phyloP scores from a whole-genome alignment of 2,797 vertebrate species.

The Acipenser ruthenus region DNA sequence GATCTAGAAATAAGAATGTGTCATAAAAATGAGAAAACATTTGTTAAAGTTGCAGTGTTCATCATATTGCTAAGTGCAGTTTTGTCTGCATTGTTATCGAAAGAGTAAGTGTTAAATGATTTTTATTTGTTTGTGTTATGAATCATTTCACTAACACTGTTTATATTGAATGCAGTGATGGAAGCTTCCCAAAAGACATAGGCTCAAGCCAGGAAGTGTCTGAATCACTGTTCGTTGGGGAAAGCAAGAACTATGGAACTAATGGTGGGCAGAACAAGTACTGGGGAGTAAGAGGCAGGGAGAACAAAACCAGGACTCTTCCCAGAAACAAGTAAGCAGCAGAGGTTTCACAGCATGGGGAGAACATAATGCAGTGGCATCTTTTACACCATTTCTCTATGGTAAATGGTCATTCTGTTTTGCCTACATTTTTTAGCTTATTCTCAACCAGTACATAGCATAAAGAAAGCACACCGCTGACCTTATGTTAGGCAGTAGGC shows the following conservation, averaged over 20 bases:
- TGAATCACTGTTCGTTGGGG: conserved; percentile 89
- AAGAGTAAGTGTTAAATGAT: neutral
- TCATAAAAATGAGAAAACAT: too few species aligned
- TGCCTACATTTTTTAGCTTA: neutral
- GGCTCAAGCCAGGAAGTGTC: conserved; percentile 91
- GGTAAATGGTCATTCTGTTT: too few species aligned
- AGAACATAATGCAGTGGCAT: neutral
- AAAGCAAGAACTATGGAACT: conserved; percentile 84
- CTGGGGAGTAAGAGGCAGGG: conserved; percentile 73
- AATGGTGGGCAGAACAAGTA: conserved; percentile 92
- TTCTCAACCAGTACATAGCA: neutral
- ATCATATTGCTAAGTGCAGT: neutral
- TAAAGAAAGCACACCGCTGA: neutral
- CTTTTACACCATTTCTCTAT: neutral
- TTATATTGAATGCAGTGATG: conserved; percentile 63
- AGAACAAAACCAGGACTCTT: conserved; percentile 76
- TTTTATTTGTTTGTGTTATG: conserved; percentile 8
- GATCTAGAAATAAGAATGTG: too few species aligned
- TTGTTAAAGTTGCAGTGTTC: neutral
- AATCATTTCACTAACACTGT: neutral
- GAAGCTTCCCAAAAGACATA: conserved; percentile 93
- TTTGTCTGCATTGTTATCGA: neutral
- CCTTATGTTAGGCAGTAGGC: too few species aligned
- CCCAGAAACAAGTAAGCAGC: conserved; percentile 81
- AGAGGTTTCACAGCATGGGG: neutral